Evolutionary conservation across 2,113 vertebrate species (phyloP).

Genomic region (Potamarius usumacintae): DNA sequence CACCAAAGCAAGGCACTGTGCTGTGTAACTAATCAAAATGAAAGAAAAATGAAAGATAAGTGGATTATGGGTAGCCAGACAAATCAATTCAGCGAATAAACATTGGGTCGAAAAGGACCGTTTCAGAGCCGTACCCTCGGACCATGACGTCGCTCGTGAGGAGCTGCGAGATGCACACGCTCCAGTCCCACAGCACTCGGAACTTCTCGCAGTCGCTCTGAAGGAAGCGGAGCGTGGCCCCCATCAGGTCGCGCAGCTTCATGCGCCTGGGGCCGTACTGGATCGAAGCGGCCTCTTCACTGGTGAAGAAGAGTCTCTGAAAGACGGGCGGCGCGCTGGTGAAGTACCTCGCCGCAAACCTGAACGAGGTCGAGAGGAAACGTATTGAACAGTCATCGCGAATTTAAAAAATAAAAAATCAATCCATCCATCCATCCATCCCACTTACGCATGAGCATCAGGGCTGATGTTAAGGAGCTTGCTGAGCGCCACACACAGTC

Average conservation of each 20-base stretch:
- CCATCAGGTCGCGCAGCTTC: constrained; percentile 97
- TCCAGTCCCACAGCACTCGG: constrained; percentile 93
- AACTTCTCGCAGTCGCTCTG: constrained; percentile 83
- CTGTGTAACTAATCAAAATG: constrained; percentile 82
- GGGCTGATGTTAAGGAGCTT: constrained; percentile 84
- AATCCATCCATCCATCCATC: accelerated
- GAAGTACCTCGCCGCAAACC: constrained; percentile 92
- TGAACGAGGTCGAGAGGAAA: constrained; percentile 52
- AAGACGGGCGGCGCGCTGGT: constrained; percentile 86
- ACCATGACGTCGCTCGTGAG: constrained; percentile 92
- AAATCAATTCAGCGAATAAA: not conserved
- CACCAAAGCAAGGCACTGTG: constrained; percentile 89
- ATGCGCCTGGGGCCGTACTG: constrained; percentile 89
- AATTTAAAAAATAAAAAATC: not conserved
- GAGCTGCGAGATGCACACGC: constrained; percentile 91
- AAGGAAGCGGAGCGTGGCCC: constrained; percentile 88
- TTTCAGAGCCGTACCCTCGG: constrained; percentile 77
- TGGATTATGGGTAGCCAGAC: not conserved
- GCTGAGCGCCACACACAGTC: constrained; percentile 94
- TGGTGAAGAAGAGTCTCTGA: constrained; percentile 93
- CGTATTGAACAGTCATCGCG: no score
- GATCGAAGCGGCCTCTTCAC: constrained; percentile 83
- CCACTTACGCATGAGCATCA: constrained; percentile 88
- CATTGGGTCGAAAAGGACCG: not conserved
- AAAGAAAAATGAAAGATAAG: constrained; percentile 9